Percentiles rank a stretch among this genome's conserved stretches.
These are phyloP conservation scores for Cherax destructor DNA, from an alignment of 1,140 invertebrate species.

Conservation along the genomic window DNA sequence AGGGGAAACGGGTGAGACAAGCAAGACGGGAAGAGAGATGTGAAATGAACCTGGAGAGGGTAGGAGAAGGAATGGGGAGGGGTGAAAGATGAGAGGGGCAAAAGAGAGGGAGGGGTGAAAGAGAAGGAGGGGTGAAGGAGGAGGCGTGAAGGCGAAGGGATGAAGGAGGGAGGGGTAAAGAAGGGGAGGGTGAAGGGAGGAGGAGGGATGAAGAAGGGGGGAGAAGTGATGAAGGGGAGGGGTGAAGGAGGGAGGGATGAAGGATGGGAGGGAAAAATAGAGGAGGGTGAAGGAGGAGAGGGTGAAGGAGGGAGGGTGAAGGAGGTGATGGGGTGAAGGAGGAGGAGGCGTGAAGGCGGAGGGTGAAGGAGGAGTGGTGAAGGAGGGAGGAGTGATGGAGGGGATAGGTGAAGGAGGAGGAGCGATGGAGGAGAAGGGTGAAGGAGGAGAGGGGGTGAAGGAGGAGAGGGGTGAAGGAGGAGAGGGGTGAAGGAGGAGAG, in stretches of 20 bases:
- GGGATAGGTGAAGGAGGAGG: background rate
- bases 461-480: too few species aligned
- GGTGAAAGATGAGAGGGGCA: too few species aligned
- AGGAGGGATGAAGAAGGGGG: background rate
- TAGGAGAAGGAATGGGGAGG: too few species aligned
- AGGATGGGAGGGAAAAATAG: background rate
- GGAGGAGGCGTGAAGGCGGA: too few species aligned
- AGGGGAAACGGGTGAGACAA: too few species aligned
- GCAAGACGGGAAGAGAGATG: too few species aligned
- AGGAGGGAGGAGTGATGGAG: background rate
- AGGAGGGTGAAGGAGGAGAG: background rate
- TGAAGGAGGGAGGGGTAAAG: background rate
- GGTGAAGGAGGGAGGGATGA: background rate
- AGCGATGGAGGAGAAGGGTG: background rate
- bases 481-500: too few species aligned
- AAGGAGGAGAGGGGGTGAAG: background rate
- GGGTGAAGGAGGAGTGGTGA: too few species aligned
- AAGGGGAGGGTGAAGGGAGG: background rate
- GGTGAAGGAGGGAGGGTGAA: background rate
- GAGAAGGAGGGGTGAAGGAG: background rate
- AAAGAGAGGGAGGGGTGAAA: too few species aligned
- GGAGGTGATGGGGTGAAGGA: too few species aligned
- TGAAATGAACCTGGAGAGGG: too few species aligned
- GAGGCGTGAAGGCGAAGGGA: too few species aligned
- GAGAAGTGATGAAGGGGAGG: background rate